phyloP scores from a whole-genome alignment of 2,113 vertebrate genomes.

The Indri indri region DNA sequence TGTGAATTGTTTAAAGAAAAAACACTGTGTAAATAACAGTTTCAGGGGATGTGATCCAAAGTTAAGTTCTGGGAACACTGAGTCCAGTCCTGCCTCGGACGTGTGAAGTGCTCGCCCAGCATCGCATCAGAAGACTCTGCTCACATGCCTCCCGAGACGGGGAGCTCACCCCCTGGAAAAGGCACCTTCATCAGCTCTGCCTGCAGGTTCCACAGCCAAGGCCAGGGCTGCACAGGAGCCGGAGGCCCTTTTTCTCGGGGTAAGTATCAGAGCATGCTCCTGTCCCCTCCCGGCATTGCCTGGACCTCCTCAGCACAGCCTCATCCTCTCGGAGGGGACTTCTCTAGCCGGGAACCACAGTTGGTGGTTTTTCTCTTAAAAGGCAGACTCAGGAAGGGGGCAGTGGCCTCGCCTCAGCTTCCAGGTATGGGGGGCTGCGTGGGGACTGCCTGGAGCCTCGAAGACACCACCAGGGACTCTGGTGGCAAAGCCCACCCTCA shows the following conservation, averaged over 20 bases:
- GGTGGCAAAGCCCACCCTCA: accelerated
- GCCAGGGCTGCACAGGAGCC: background rate
- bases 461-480: too few species aligned
- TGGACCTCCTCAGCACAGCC: too few species aligned
- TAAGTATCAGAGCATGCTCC: background rate
- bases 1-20: background rate
- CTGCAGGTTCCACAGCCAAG: background rate
- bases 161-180: background rate
- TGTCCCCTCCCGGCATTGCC: accelerated
- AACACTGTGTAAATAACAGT: background rate
- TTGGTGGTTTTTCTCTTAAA: background rate
- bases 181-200: background rate
- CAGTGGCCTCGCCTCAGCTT: background rate
- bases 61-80: background rate
- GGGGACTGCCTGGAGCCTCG: too few species aligned
- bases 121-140: accelerated
- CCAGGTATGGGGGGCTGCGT: background rate
- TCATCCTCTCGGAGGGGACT: background rate
- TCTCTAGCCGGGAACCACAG: background rate
- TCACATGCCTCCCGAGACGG: accelerated
- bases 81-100: background rate
- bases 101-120: accelerated
- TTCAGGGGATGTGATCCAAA: background rate
- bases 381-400: background rate
- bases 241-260: accelerated